phyloP scores from a whole-genome alignment of 2,888 invertebrate genomes.

The Cosmorhoe ocellata region DNA sequence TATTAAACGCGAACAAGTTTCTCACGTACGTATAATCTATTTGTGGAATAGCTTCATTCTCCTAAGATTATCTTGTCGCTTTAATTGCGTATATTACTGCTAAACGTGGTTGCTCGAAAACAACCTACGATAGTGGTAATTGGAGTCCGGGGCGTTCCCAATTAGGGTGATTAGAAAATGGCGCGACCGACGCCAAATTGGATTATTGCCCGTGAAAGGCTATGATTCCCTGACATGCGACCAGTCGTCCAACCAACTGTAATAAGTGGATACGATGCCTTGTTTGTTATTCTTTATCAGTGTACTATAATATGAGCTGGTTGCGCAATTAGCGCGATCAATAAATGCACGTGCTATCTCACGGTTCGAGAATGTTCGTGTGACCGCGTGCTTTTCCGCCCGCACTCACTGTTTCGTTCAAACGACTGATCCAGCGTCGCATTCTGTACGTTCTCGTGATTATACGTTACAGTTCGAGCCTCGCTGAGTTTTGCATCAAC shows the following conservation, averaged over 20 bases:
- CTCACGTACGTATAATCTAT: constrained; percentile 39
- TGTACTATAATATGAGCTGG: constrained; percentile 26
- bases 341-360: constrained; percentile 69
- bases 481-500: constrained; percentile 46
- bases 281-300: constrained; percentile 45
- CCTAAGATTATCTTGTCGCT: constrained; percentile 40
- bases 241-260: constrained; percentile 19
- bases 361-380: constrained; percentile 70
- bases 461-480: constrained; percentile 37
- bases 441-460: constrained; percentile 34
- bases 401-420: constrained; percentile 43
- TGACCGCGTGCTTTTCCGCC: constrained; percentile 59
- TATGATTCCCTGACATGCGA: constrained; percentile 41
- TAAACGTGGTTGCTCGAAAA: constrained; percentile 41
- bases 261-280: not conserved
- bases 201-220: constrained; percentile 54
- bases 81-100: constrained; percentile 43
- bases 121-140: constrained; percentile 53
- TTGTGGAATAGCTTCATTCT: constrained; percentile 35
- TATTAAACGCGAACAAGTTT: constrained; percentile 37
- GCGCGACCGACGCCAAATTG: constrained; percentile 54
- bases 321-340: constrained; percentile 66
- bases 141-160: constrained; percentile 54
- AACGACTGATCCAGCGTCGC: constrained; percentile 24
- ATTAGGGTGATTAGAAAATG: constrained; percentile 63